A percentile compares a stretch with the other conserved stretches of the same genome.
Evolutionary conservation across 2,113 vertebrate species (phyloP).

Genomic region (Lanius ludovicianus): DNA sequence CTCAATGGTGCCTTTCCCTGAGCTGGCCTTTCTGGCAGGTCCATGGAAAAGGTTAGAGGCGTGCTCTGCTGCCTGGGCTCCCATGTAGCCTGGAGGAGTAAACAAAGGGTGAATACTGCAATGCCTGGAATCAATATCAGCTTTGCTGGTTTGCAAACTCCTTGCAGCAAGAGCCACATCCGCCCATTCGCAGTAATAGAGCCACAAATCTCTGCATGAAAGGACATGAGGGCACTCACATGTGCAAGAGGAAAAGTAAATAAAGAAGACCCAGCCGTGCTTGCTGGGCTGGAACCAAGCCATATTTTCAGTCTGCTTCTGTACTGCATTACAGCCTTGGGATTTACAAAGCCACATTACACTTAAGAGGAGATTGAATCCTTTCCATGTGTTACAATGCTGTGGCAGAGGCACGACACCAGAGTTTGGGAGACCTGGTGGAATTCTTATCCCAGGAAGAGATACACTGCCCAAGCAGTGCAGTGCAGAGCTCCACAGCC

Average conservation of each 20-base stretch:
- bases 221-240: not conserved
- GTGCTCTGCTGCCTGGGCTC: not conserved
- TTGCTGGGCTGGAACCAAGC: not conserved
- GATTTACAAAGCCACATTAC: not conserved
- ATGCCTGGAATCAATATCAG: not conserved
- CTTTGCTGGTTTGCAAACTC: not conserved
- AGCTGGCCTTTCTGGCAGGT: not conserved
- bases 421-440: not conserved
- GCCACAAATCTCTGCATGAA: rapidly evolving
- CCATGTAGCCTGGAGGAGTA: not conserved
- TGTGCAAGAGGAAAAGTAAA: not conserved
- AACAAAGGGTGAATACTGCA: not conserved
- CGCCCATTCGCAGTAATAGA: rapidly evolving
- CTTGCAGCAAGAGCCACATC: not conserved
- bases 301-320: not conserved
- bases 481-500: not conserved
- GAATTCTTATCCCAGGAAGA: not conserved
- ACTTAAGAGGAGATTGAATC: not conserved
- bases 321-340: not conserved
- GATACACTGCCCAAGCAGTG: not conserved
- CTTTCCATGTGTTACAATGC: not conserved
- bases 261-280: not conserved
- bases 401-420: rapidly evolving
- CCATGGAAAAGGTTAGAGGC: not conserved
- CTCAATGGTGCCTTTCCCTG: not conserved